phyloP scores from a whole-genome alignment of 2,888 invertebrate species.

The Diaphora mendica region DNA sequence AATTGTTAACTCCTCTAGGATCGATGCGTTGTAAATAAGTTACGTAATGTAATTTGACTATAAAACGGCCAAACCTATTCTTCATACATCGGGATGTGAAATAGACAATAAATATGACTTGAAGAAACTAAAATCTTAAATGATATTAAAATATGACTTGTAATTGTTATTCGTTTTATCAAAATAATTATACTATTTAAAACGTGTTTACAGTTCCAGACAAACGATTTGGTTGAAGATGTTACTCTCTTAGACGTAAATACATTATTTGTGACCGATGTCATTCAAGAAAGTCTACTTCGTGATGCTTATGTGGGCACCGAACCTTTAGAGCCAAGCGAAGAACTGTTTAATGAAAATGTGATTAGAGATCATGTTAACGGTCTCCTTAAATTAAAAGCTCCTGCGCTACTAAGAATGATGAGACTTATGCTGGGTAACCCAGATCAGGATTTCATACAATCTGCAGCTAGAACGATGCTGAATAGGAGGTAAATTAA shows the following conservation, averaged over 20 bases:
- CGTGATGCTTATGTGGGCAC: conserved; percentile 62
- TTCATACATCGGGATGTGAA: background rate
- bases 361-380: conserved; percentile 62
- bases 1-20: no score
- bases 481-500: conserved; percentile 61
- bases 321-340: conserved; percentile 53
- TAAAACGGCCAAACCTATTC: background rate
- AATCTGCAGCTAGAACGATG: conserved; percentile 60
- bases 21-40: no score
- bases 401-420: conserved; percentile 74
- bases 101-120: background rate
- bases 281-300: conserved; percentile 75
- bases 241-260: conserved; percentile 67
- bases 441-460: conserved; percentile 62
- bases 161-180: background rate
- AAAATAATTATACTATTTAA: background rate
- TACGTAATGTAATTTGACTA: no score
- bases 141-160: background rate
- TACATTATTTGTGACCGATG: conserved; percentile 72
- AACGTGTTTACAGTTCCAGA: conserved; percentile 62
- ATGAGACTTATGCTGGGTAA: conserved; percentile 61
- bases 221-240: conserved; percentile 46
- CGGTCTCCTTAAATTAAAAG: conserved; percentile 69
- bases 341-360: conserved; percentile 61
- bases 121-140: background rate